phyloP scores from a whole-genome alignment of 2,888 invertebrate species.

The Ectemnius cavifrons region DNA sequence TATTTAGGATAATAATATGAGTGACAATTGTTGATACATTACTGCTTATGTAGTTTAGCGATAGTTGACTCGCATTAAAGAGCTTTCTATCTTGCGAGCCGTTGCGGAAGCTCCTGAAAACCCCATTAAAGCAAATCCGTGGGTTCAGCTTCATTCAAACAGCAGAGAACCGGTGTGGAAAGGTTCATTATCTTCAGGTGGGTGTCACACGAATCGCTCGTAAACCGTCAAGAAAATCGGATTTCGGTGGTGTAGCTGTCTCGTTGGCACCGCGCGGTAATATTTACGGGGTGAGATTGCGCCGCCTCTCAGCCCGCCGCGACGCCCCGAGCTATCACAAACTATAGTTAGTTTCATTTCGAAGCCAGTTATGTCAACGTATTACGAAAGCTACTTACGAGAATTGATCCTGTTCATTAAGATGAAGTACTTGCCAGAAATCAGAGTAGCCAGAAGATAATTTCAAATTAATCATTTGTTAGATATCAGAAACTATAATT shows the following conservation, averaged over 20 bases:
- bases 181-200: conserved; percentile 31
- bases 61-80: too few relatives aligned
- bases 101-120: too few relatives aligned
- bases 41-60: too few relatives aligned
- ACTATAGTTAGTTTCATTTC: conserved; percentile 34
- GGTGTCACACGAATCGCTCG: conserved; percentile 18
- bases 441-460: too few relatives aligned
- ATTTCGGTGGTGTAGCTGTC: conserved; percentile 24
- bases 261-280: conserved; percentile 23
- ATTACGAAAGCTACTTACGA: not conserved
- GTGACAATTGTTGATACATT: too few relatives aligned
- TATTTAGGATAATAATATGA: too few relatives aligned
- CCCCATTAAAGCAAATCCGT: too few relatives aligned
- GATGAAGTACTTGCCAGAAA: too few relatives aligned
- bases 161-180: not conserved
- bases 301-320: conserved; percentile 4
- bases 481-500: conserved; percentile 36
- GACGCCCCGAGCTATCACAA: conserved; percentile 26
- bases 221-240: conserved; percentile 25
- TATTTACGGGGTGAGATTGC: conserved; percentile 33
- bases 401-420: too few relatives aligned
- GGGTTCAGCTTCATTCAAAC: not conserved
- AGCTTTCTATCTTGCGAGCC: too few relatives aligned
- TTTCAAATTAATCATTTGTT: too few relatives aligned
- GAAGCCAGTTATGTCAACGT: too few relatives aligned